These are phyloP conservation scores for Halcyon senegalensis DNA, from an alignment of 2,113 vertebrate genomes.

Conservation along the genomic window DNA sequence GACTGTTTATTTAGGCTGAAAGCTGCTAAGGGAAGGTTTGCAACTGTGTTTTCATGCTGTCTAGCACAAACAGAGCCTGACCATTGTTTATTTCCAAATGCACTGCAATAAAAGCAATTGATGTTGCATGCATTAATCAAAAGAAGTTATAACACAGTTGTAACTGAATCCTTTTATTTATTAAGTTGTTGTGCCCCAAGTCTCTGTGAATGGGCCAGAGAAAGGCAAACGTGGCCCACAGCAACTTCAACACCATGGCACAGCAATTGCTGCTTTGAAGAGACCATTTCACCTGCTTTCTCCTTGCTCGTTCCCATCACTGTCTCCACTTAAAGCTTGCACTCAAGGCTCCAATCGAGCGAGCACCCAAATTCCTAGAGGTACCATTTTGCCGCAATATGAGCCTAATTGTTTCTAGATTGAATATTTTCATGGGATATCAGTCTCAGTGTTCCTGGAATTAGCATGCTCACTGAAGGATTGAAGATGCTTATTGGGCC, in stretches of 20 bases:
- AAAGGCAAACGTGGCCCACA: not conserved
- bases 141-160: not conserved
- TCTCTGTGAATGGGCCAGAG: not conserved
- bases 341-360: slow-evolving; percentile 44
- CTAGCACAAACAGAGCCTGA: slow-evolving; percentile 31
- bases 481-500: slow-evolving; percentile 91
- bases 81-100: slow-evolving; percentile 43
- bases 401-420: slow-evolving; percentile 92
- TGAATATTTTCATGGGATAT: slow-evolving; percentile 92
- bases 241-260: not conserved
- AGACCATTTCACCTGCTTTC: not conserved
- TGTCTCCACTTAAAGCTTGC: not conserved
- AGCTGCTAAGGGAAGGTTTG: slow-evolving; percentile 27
- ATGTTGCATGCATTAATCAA: slow-evolving; percentile 40
- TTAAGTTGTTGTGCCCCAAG: not conserved
- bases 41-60: slow-evolving; percentile 62
- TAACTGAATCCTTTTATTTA: slow-evolving; percentile 27
- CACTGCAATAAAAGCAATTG: slow-evolving; percentile 20
- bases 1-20: slow-evolving; percentile 57
- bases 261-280: not conserved
- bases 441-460: slow-evolving; percentile 85
- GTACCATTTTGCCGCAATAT: slow-evolving; percentile 47
- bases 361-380: slow-evolving; percentile 63
- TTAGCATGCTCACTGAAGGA: slow-evolving; percentile 92
- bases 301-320: fast-evolving